Conservation (phyloP, 2,888 invertebrate species). For the Cistogaster globosa region DNA sequence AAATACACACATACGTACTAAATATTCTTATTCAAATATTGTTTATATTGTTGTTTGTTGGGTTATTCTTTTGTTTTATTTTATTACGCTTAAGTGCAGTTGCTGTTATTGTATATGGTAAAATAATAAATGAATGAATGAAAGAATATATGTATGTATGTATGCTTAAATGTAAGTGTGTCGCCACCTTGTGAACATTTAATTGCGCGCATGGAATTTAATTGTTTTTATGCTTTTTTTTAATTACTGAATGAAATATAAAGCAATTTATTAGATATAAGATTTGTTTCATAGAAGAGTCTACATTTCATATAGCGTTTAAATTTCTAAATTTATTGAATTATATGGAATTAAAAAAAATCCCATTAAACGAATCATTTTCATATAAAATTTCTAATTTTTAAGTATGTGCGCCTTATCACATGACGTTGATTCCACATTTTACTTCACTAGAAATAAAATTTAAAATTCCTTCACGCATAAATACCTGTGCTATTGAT, state of each 20-base stretch:
- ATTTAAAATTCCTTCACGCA: no score
- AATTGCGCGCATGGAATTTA: slow-evolving; percentile 82
- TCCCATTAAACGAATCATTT: slow-evolving; percentile 64
- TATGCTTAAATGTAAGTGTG: slow-evolving; percentile 46
- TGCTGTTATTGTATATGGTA: slow-evolving; percentile 14
- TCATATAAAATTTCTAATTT: background rate
- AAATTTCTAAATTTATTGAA: background rate
- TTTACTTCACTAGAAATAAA: no score
- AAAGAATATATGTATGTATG: background rate
- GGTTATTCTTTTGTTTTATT: slow-evolving; percentile 55
- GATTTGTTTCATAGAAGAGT: background rate
- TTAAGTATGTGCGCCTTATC: no score
- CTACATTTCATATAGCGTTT: background rate
- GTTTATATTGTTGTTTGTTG: slow-evolving; percentile 61
- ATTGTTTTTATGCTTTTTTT: slow-evolving; percentile 77
- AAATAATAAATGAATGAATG: slow-evolving; percentile 25
- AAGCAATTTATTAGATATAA: slow-evolving; percentile 1
- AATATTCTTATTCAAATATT: slow-evolving; percentile 46
- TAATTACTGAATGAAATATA: slow-evolving; percentile 13
- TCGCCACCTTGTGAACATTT: slow-evolving; percentile 81
- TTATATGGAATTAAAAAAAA: slow-evolving; percentile 66
- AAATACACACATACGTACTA: background rate
- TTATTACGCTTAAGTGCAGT: slow-evolving; percentile 47
- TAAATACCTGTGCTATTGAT: no score
- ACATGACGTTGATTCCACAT: no score